Conservation (phyloP, 2,888 invertebrate genomes). For the Drosophila stalkeri region DNA sequence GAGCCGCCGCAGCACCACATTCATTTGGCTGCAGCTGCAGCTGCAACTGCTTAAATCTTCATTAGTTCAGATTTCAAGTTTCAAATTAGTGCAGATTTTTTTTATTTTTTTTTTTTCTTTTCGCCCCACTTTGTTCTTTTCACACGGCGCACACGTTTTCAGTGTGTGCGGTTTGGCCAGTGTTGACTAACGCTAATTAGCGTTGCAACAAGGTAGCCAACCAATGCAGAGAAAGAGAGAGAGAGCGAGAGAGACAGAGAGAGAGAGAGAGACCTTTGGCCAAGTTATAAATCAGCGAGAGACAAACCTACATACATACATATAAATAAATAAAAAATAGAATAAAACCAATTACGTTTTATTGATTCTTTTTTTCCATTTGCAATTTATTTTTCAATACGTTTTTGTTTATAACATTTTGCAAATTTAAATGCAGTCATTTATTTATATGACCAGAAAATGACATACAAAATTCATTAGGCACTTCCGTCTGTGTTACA, state of each 20-base stretch:
- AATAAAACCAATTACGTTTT: background rate
- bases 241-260: background rate
- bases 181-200: constrained; percentile 57
- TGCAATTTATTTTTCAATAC: background rate
- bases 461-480: constrained; percentile 34
- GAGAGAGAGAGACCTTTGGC: background rate
- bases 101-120: background rate
- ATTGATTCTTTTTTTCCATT: constrained; percentile 13
- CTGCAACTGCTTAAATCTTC: constrained; percentile 66
- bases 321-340: constrained; percentile 9
- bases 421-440: background rate
- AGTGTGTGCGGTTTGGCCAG: constrained; percentile 41
- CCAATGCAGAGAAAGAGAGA: background rate
- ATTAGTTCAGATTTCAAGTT: constrained; percentile 66
- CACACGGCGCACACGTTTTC: constrained; percentile 50
- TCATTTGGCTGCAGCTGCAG: constrained; percentile 34
- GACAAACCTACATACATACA: background rate
- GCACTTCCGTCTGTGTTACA: constrained; percentile 14
- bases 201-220: background rate
- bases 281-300: background rate
- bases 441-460: constrained; percentile 12
- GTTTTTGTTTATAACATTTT: background rate
- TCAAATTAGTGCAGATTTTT: constrained; percentile 55
- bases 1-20: constrained; percentile 26
- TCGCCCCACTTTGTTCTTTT: constrained; percentile 27